A percentile compares a stretch with the other conserved stretches of the same genome.
Evolutionary conservation across 30 jellyfish, hydroid and myxozoan species (phyloP).

Genomic region (Pseudorhiza aurosa): DNA sequence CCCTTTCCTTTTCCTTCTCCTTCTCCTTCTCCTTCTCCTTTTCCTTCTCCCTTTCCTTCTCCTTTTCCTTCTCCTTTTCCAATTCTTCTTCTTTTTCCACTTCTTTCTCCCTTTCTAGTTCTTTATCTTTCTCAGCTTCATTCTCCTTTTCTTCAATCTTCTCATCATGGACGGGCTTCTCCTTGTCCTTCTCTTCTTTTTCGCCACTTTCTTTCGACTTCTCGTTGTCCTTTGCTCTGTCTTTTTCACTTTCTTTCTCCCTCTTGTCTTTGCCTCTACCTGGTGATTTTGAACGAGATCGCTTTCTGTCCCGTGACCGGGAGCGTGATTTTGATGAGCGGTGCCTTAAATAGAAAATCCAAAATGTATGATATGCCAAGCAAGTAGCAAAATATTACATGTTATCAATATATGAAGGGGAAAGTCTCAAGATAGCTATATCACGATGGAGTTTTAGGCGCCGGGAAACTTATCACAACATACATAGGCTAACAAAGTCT

Average conservation of each 20-base stretch:
- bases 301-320: slow-evolving; percentile 40
- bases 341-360: background rate
- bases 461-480: too few species aligned
- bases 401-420: too few species aligned
- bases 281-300: slow-evolving; percentile 55
- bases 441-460: too few species aligned
- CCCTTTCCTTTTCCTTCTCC: background rate
- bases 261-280: slow-evolving; percentile 16
- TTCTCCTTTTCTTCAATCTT: background rate
- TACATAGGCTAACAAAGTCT: too few species aligned
- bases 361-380: too few species aligned
- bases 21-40: background rate
- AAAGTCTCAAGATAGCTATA: too few species aligned
- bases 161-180: background rate
- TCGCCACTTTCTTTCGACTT: slow-evolving; percentile 12
- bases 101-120: background rate
- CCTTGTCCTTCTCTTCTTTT: slow-evolving; percentile 10
- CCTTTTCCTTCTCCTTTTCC: background rate
- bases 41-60: slow-evolving; percentile 18
- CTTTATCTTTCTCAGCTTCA: background rate
- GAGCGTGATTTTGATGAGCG: slow-evolving; percentile 48
- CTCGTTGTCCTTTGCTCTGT: slow-evolving; percentile 14
- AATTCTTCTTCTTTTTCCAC: background rate
- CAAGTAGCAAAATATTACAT: too few species aligned
- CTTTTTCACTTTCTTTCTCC: slow-evolving; percentile 1